Evolutionary conservation across 2,113 vertebrate species (phyloP).

Genomic region (Laticauda laticaudata): DNA sequence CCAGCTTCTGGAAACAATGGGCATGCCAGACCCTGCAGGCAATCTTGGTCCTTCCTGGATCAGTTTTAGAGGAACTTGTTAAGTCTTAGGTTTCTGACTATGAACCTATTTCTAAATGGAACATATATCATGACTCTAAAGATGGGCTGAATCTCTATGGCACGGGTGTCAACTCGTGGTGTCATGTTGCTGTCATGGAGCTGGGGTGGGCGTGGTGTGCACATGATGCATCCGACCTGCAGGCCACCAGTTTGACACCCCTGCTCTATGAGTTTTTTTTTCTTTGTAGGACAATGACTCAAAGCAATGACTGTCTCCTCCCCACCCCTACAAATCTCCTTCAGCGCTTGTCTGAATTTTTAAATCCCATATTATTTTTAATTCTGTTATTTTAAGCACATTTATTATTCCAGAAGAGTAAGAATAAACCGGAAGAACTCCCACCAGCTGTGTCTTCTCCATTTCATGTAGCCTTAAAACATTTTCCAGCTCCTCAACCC

Average conservation of each 20-base stretch:
- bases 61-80: not conserved
- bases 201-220: too few relatives aligned
- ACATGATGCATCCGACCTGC: too few relatives aligned
- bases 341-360: not conserved
- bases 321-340: not conserved
- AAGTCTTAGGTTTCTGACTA: not conserved
- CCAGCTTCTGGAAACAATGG: not conserved
- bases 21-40: not conserved
- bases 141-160: not conserved
- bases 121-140: not conserved
- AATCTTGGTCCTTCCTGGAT: not conserved
- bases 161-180: too few relatives aligned
- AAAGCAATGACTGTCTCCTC: not conserved
- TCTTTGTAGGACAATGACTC: not conserved
- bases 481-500: conserved; percentile 53
- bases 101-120: not conserved
- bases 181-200: too few relatives aligned
- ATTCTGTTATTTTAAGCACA: conserved; percentile 22
- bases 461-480: conserved; percentile 46
- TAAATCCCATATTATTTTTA: not conserved
- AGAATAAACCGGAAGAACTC: not conserved
- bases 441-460: conserved; percentile 55
- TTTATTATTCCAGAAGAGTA: conserved; percentile 21
- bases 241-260: too few relatives aligned
- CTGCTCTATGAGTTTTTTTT: not conserved